Conservation (phyloP, 2,888 invertebrate genomes). For the Tenthredo distinguenda region DNA sequence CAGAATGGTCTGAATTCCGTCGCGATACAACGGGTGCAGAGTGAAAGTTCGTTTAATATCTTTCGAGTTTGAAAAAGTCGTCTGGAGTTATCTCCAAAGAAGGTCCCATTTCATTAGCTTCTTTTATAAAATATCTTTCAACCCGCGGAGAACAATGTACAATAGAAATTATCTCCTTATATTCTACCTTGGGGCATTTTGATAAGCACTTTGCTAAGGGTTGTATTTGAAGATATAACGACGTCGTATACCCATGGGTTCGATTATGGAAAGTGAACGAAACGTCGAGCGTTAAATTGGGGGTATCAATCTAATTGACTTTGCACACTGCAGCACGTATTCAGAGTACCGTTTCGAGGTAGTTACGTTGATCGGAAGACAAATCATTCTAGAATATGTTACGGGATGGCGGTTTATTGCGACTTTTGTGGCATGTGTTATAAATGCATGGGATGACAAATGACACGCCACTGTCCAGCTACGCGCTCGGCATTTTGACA, state of each 20-base stretch:
- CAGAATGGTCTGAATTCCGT: neutral
- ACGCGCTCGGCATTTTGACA: constrained; percentile 43
- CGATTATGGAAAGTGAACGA: constrained; percentile 9
- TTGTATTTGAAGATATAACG: neutral
- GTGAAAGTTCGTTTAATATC: constrained; percentile 1
- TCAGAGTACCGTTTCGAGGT: neutral
- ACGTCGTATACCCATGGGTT: neutral
- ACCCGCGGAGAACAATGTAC: neutral
- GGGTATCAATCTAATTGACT: neutral
- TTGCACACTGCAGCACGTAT: neutral
- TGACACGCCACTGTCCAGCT: constrained; percentile 19
- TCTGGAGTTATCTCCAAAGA: neutral
- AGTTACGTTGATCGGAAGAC: neutral
- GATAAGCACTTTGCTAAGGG: neutral
- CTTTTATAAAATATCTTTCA: neutral
- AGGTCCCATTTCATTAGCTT: neutral
- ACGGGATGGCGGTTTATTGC: constrained; percentile 19
- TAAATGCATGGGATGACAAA: constrained; percentile 37
- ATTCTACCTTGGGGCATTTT: neutral
- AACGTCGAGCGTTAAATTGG: neutral
- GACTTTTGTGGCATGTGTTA: constrained; percentile 39
- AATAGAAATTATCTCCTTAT: neutral
- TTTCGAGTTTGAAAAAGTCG: neutral
- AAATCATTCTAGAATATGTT: neutral
- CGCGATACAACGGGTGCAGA: neutral